Base-by-base conservation (phyloP, 2,113 vertebrate genomes). In the Enhydra lutris region DNA sequence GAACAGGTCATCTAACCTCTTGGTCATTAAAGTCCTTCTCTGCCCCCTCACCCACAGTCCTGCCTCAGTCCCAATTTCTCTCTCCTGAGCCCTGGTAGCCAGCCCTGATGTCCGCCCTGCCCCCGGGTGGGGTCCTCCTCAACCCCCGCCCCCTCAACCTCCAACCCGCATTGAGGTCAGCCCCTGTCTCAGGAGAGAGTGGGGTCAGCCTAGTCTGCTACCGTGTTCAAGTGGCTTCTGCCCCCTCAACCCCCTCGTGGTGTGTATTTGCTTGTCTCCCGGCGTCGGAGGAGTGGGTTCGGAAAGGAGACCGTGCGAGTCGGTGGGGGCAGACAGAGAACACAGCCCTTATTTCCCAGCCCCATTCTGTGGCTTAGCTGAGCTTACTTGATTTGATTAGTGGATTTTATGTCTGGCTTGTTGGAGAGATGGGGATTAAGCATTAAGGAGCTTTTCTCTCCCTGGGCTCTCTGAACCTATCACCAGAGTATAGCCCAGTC, bases 381-480 rank as follows among this genome's bases (percentile, higher is more conserved):
- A 98, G 94, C 96, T 98, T 97, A 97, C 97, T 96, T 97, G 97
- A 96, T 98, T 97, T 98, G 98, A 98, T 98, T 97, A 98, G 97
- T 95, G 97, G 97, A 97, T 98, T 99, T 98, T 95, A 92, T 0
- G 90, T 94, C 92, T 95, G 96, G 71, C 91, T 98, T 96, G 67
- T 74, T 93, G 82, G 89, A 96, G 94, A 93, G 97, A 59, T 14
- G 87, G 91, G 97, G 98, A 97, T 98, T 98, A 98, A 97, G 97
- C 94, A 80, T n/a, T 94, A 98, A 98, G 97, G 92, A 98, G 97
- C 81, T 98, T 98, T 98, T 69, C 93, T 79, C 50, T 98, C 0
- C 80, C 50, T n/a, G 80, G 31, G 97, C 89, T 98, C 98, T 97
- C 89, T 92, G 92, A 94, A 96, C 93, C 98, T 98, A 98, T 98